Evolutionary conservation across 2,888 invertebrate species (phyloP).

Genomic region (Chrysomela aeneicollis): DNA sequence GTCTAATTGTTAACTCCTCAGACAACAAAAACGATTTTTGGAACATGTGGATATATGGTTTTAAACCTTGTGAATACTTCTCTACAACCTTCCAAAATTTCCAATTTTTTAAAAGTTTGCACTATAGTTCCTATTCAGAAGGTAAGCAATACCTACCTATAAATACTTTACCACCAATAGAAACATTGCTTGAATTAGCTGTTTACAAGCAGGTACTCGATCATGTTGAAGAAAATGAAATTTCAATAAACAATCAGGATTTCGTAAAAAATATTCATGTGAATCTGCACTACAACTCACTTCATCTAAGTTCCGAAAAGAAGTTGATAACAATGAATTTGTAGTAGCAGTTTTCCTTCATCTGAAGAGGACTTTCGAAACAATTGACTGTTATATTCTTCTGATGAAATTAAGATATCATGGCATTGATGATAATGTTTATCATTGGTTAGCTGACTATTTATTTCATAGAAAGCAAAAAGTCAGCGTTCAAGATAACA

Average conservation of each 20-base stretch:
- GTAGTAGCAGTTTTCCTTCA: neutral
- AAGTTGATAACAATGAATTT: neutral
- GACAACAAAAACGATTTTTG: slow-evolving; percentile 1
- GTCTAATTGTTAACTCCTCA: neutral
- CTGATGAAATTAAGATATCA: neutral
- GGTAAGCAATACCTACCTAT: slow-evolving; percentile 2
- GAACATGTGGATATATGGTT: neutral
- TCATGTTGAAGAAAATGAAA: slow-evolving; percentile 14
- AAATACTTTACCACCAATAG: slow-evolving; percentile 12
- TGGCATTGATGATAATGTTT: slow-evolving; percentile 9
- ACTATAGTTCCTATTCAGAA: neutral
- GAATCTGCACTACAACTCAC: neutral
- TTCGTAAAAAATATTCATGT: neutral
- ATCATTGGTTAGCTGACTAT: slow-evolving; percentile 8
- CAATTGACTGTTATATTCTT: neutral
- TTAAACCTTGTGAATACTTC: neutral
- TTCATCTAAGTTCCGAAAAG: neutral
- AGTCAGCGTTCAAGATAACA: neutral
- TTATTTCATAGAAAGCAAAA: slow-evolving; percentile 3
- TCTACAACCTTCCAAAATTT: neutral
- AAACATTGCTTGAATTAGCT: slow-evolving; percentile 1
- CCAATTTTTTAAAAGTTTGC: neutral
- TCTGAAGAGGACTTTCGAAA: neutral
- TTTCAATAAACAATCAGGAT: slow-evolving; percentile 11
- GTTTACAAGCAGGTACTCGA: slow-evolving; percentile 2